phyloP scores from a whole-genome alignment of 64 coral and sea anemone genomes.

The Pachyseris speciosa region DNA sequence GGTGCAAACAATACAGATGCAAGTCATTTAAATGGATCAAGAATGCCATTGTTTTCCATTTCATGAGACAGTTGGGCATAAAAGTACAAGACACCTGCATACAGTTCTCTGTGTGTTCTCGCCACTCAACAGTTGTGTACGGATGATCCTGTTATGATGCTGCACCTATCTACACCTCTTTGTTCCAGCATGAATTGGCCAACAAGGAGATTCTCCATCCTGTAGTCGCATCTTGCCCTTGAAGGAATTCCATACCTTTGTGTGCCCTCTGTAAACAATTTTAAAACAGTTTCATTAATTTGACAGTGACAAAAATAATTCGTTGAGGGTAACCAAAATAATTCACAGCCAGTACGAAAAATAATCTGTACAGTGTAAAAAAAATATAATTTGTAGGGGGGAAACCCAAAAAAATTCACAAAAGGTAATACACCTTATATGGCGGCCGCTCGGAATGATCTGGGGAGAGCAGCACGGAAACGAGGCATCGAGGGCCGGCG shows the following conservation, averaged over 20 bases:
- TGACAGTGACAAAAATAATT: no score
- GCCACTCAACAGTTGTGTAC: constrained; percentile 19
- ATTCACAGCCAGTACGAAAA: no score
- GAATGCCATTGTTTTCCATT: constrained; percentile 72
- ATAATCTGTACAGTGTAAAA: no score
- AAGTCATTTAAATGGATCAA: constrained; percentile 69
- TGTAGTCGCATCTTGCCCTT: constrained; percentile 45
- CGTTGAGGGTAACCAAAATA: no score
- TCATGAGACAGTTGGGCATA: constrained; percentile 69
- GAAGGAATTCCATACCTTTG: constrained; percentile 38
- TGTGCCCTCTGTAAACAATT: no score
- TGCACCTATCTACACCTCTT: not conserved
- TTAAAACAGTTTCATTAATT: no score
- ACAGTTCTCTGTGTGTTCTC: constrained; percentile 30
- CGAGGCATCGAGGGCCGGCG: no score
- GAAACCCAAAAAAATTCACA: no score
- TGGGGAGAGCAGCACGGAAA: no score
- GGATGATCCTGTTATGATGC: constrained; percentile 41
- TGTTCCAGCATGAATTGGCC: constrained; percentile 63
- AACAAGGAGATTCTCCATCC: constrained; percentile 42
- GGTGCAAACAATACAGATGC: constrained; percentile 71
- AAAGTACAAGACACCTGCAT: constrained; percentile 62
- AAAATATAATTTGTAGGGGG: no score
- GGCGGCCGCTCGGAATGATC: no score
- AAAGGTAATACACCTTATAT: no score